Base-by-base conservation (phyloP, 37 sponge, comb jelly and placozoan species). In the Bolinopsis microptera region DNA sequence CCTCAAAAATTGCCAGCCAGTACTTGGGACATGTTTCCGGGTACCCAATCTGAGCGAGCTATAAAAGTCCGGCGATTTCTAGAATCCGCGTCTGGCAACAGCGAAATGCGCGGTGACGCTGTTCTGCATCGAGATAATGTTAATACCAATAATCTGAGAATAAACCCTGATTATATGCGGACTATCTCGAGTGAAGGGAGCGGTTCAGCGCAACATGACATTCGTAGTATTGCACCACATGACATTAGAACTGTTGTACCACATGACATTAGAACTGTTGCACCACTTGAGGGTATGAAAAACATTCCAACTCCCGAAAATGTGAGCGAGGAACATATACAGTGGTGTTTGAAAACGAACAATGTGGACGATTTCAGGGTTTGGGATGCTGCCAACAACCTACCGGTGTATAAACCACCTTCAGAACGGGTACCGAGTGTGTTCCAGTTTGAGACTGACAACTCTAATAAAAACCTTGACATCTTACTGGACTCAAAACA, bases 341-440 rank as follows among this genome's bases (percentile, higher is more conserved):
- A 77, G 80, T 77, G 80, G 80, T 77, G 80, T 77, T 3, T 77
- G 36, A 9, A 77, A 32, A 77, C 27, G 21, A 77, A 32, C 33
- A 77, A 77, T 32, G 80, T 32, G 36, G 80, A 77, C 36, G 18
- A 27, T 16, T 77, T 77, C 36, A 28, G 80, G 35, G 36, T 77
- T 35, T 77, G 80, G 80, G 80, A 35, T 77, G 36, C 80, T 16
- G 35, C 27, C 21, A 77, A 35, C 35, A 48, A 48, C 13, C 61
- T 48, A 13, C 5, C 5, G 13, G 61, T 13, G 61, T 48, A 48
- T 13, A 48, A 48, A 48, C 61, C 61, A 48, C 61, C 61, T 5
- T 48, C 61, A 48, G 61, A 48, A 48, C 61, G 61, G 13, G 61
- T 5, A 5, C 61, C 61, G 9, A 48, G 61, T 48, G 9, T 13